Conservation (phyloP, 2,797 vertebrate species). For the Chelonia mydas region DNA sequence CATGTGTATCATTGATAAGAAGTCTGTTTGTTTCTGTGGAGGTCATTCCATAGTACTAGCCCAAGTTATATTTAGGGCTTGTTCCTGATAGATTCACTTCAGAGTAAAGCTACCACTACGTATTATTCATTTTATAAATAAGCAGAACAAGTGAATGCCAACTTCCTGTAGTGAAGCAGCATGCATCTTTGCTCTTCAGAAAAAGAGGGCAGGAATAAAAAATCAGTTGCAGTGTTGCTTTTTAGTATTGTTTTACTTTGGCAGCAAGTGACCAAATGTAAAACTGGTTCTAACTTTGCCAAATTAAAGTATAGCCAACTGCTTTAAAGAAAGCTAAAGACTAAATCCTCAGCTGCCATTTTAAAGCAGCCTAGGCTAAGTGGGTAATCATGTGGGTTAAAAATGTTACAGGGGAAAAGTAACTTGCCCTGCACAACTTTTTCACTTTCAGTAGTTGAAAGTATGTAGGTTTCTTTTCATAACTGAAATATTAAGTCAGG, state of each 20-base stretch:
- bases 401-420: neutral
- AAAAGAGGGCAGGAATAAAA: neutral
- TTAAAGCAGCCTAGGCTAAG: neutral
- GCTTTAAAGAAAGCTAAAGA: too few species aligned
- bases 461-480: neutral
- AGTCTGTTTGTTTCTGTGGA: constrained; percentile 13
- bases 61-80: constrained; percentile 57
- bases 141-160: neutral
- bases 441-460: neutral
- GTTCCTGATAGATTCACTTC: constrained; percentile 31
- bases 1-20: constrained; percentile 9
- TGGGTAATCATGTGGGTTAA: rapidly evolving
- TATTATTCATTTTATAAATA: constrained; percentile 57
- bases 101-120: constrained; percentile 53
- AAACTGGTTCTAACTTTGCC: neutral
- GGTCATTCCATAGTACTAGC: constrained; percentile 53
- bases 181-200: neutral
- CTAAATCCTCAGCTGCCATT: neutral
- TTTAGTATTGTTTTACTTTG: neutral
- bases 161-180: neutral
- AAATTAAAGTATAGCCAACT: neutral
- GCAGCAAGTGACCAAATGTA: neutral
- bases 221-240: neutral
- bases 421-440: neutral
- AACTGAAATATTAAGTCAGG: neutral